phyloP scores from a whole-genome alignment of 2,888 invertebrate genomes.

The Xestia ashworthii region DNA sequence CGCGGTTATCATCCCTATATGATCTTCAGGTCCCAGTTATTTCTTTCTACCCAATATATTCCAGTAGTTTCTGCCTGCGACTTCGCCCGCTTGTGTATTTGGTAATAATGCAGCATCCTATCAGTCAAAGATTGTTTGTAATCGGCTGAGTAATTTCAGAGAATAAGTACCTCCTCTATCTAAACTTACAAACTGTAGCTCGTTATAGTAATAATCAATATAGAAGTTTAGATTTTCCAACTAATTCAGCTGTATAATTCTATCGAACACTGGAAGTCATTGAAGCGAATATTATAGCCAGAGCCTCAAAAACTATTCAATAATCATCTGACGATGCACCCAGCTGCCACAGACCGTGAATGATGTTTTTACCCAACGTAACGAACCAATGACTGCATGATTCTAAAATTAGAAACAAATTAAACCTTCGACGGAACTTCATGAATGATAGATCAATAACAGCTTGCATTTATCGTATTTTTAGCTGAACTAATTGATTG shows the following conservation, averaged over 20 bases:
- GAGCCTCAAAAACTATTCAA: conserved; percentile 20
- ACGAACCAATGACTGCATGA: conserved; percentile 57
- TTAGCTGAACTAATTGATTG: conserved; percentile 39
- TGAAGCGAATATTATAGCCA: conserved; percentile 32
- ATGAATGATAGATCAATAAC: conserved; percentile 52
- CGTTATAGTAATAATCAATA: neutral
- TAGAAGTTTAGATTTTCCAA: neutral
- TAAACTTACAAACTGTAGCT: neutral
- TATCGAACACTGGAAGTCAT: conserved; percentile 17
- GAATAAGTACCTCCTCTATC: neutral
- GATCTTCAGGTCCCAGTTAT: neutral
- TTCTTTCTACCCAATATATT: neutral
- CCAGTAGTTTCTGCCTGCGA: neutral
- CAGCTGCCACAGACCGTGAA: conserved; percentile 66
- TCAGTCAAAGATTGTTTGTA: neutral
- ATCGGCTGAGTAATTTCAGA: neutral
- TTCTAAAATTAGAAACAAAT: conserved; percentile 64
- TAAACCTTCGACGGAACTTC: conserved; percentile 60
- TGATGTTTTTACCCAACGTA: conserved; percentile 63
- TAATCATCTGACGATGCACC: conserved; percentile 65
- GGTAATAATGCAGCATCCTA: neutral
- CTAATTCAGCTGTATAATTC: neutral
- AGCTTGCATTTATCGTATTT: conserved; percentile 30
- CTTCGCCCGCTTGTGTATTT: neutral
- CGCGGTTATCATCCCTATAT: neutral